Conservation (phyloP, 2,797 vertebrate genomes). For the Borostomias antarcticus region DNA sequence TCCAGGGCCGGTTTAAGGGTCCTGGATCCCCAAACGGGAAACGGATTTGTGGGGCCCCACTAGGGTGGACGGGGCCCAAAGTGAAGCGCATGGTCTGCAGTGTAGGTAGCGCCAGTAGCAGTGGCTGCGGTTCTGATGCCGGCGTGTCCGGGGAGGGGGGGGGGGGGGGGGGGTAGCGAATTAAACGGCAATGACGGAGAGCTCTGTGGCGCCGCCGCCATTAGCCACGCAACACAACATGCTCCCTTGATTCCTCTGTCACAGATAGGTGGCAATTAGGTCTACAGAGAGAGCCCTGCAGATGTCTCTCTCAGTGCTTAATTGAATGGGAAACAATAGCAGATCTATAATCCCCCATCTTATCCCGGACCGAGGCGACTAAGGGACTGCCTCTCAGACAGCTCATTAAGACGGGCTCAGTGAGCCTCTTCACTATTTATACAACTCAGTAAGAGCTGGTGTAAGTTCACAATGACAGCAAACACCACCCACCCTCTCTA, state of each 20-base stretch:
- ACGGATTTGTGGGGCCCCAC: too few relatives aligned
- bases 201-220: constrained; percentile 38
- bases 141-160: too few relatives aligned
- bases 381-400: constrained; percentile 29
- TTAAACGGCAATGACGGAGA: constrained; percentile 45
- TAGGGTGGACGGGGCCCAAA: too few relatives aligned
- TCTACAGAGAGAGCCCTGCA: constrained; percentile 37
- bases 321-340: constrained; percentile 53
- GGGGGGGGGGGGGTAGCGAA: too few relatives aligned
- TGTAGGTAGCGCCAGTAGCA: too few relatives aligned
- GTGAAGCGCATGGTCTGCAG: too few relatives aligned
- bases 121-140: too few relatives aligned
- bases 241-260: constrained; percentile 24
- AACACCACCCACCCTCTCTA: constrained; percentile 14
- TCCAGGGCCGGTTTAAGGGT: too few relatives aligned
- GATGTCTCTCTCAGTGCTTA: constrained; percentile 30
- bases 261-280: constrained; percentile 34
- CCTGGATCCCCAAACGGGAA: too few relatives aligned
- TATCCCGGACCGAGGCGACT: constrained; percentile 36
- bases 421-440: constrained; percentile 25
- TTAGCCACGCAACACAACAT: constrained; percentile 33
- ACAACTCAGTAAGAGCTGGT: constrained; percentile 17
- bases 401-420: constrained; percentile 37
- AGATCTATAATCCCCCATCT: constrained; percentile 44
- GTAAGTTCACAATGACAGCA: constrained; percentile 25